Evolutionary conservation across 53 echinoderm and acorn worm species (phyloP), one percentile per base, ranked within the genome.

Genomic region (Paelopatides confundens): DNA sequence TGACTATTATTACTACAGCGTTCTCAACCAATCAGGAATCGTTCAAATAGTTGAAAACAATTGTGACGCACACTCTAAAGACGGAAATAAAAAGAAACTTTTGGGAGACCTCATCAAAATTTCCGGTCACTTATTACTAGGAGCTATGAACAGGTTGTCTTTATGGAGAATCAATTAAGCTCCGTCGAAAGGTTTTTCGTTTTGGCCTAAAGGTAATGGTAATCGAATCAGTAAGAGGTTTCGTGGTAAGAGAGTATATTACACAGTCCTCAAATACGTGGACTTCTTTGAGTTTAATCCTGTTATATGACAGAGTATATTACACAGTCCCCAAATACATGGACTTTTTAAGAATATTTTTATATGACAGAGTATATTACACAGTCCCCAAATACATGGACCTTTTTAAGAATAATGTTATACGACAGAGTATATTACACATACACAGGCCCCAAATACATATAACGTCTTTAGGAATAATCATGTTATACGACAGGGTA

Each of bases 101-200:
- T n/a, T 39, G 26, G 23, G 74, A 74, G 40, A 74, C 74, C 74
- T 74, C 74, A 74, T 74, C 40, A 74, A 74, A 74, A 74, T 74
- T 46, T 74, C 74, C 74, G 74, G 74, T 74, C 74, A 74, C 36
- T 74, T 74, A 74, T 24, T 46, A 40, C 74, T 23, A 27, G n/a
- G 27, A 46, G 74, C 21, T 35, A 70, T 35, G 9, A 27, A 35
- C 70, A 37, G 8, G 70, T 37, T 70, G 21, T 70, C 24, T 58
- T 70, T 31, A 10, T 70, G 35, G 36, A 37, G 70, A 35, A 14
- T 70, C 70, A 35, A 70, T 70, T 70, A 70, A 70, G 37, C 35
- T 35, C 17, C n/a, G 18, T 39, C 40, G 70, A 70, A 36, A 37
- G 70, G 70, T 9, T 35, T 58, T 58, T 58, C 35, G 40, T 70